Evolutionary conservation across 1,140 invertebrate genomes (phyloP), one percentile per base, ranked within the genome.

Genomic region (Helicorthomorpha holstii): DNA sequence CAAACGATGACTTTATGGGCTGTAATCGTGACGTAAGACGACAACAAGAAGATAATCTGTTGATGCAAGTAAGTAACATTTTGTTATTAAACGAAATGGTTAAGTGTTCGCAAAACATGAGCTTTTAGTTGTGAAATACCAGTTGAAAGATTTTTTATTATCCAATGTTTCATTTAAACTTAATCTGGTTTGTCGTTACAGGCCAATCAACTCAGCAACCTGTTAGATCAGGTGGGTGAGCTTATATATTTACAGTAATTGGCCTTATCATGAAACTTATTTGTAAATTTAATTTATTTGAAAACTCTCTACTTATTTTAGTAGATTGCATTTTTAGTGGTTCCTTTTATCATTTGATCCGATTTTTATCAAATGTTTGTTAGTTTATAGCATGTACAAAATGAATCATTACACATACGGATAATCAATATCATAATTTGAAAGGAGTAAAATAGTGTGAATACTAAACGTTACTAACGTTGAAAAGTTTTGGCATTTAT

Each of bases 1-100:
- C 86, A 64, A 83, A 88, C 64, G 85, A 89, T 63, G 83, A 89
- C 61, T 66, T 88, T 58, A 76, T 83, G 45, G 74, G 83, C 47
- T 56, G 59, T 38, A 57, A 61, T n/a, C 60, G 55, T 24, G 58
- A 48, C 7, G 3, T 48, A n/a, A n/a, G 45, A 47, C 69, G 83
- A 25, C 81, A 85, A 63, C 81, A 85, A 65, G 82, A 86, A 69
- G 85, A 85, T 65, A 81, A 78, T 56, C 67, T 85, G 38, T 83
- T 85, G 53, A 81, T 83, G 74, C 81, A 85, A 74, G 80, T 80
- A 23, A 56, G 57, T 51, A 41, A 38, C 12, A 41, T 55, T 34
- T 42, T 56, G 45, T 43, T 22, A 23, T 22, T 19, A 27, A 41
- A 22, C 48, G 22, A 16, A 54, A 22, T 34, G 53, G 27, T 22